These are phyloP conservation scores for Apaloderma vittatum DNA, from an alignment of 2,113 vertebrate species.

Conservation along the genomic window DNA sequence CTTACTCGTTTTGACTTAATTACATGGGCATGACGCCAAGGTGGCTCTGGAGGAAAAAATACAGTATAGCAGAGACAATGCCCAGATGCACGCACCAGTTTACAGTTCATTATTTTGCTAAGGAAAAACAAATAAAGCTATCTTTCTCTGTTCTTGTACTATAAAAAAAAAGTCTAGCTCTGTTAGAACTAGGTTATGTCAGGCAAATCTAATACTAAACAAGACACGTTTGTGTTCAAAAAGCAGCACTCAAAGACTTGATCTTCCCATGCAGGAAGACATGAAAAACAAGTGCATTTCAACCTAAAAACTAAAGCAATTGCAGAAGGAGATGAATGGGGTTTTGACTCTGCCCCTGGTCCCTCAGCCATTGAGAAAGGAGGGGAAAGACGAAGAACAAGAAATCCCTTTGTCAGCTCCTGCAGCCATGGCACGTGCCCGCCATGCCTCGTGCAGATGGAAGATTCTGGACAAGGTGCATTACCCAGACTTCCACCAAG, in stretches of 20 bases:
- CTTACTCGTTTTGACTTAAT: slow-evolving; percentile 59
- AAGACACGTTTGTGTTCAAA: background rate
- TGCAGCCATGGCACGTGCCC: background rate
- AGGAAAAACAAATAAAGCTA: background rate
- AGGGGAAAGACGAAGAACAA: background rate
- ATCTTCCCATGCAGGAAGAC: background rate
- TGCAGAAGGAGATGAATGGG: background rate
- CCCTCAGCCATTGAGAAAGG: background rate
- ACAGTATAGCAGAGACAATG: background rate
- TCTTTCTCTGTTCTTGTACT: background rate
- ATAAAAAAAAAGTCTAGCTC: background rate
- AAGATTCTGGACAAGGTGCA: background rate
- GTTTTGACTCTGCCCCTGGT: background rate
- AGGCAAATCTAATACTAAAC: background rate
- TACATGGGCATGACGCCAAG: slow-evolving; percentile 26
- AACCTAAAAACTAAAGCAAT: background rate
- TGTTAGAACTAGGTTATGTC: background rate
- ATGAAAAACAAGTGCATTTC: background rate
- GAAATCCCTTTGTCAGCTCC: background rate
- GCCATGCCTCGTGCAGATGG: fast-evolving
- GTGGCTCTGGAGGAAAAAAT: background rate
- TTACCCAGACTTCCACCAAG: background rate
- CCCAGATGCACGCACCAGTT: background rate
- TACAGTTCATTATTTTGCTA: background rate
- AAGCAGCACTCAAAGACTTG: background rate